Percentiles rank a stretch among this genome's conserved stretches.
phyloP scores from a whole-genome alignment of 2,888 invertebrate species.

The Brachyptera putata region DNA sequence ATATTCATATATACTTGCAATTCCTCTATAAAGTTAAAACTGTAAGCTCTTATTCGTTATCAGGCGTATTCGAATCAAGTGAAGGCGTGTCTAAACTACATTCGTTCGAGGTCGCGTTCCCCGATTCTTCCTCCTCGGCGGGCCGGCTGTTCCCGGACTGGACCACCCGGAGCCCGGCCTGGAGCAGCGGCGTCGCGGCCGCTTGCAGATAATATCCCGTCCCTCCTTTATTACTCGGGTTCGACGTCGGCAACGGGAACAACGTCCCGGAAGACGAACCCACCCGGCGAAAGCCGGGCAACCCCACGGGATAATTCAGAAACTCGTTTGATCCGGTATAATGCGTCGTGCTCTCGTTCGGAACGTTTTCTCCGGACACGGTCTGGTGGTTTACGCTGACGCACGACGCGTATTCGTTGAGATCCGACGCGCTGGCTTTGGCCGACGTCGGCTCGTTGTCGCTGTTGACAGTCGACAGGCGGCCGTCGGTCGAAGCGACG shows the following conservation, averaged over 20 bases:
- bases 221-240: background rate
- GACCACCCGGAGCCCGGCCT: conserved; percentile 22
- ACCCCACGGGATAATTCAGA: conserved; percentile 6
- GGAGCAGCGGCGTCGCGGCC: conserved; percentile 31
- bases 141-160: background rate
- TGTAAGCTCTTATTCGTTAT: no score
- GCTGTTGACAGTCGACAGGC: background rate
- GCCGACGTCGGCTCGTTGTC: background rate
- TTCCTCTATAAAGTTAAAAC: no score
- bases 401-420: background rate
- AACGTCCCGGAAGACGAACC: conserved; percentile 22
- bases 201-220: conserved; percentile 32
- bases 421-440: background rate
- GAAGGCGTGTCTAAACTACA: conserved; percentile 8
- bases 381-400: no score
- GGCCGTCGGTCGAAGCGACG: no score
- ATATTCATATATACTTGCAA: no score
- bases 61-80: background rate
- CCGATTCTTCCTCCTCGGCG: background rate
- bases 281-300: conserved; percentile 29
- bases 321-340: no score
- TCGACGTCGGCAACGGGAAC: conserved; percentile 18
- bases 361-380: no score
- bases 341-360: no score
- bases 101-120: background rate